phyloP scores from a whole-genome alignment of 1,140 invertebrate species.

The Magallana ariakensis region DNA sequence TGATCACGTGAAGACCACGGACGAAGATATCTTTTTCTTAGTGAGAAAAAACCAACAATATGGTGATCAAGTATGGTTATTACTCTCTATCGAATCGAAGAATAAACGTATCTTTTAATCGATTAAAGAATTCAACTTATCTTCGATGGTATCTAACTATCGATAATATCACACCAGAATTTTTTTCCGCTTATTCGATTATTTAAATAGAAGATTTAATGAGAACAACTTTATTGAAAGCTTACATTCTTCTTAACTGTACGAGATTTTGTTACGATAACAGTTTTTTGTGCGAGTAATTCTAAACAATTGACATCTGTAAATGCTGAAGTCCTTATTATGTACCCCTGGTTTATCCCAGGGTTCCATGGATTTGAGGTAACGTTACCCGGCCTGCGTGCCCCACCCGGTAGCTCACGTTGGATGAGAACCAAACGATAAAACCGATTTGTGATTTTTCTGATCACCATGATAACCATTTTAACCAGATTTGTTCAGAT shows the following conservation, averaged over 20 bases:
- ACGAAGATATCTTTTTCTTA: no score
- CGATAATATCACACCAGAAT: slow-evolving; percentile 3
- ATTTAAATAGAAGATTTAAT: neutral
- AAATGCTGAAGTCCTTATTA: slow-evolving; percentile 17
- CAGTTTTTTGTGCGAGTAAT: slow-evolving; percentile 6
- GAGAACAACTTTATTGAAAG: slow-evolving; percentile 28
- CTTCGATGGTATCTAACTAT: slow-evolving; percentile 13
- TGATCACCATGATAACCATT: slow-evolving; percentile 36
- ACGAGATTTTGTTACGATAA: slow-evolving; percentile 19
- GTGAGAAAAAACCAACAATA: no score
- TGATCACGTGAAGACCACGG: no score
- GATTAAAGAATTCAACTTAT: neutral
- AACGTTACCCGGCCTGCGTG: slow-evolving; percentile 21
- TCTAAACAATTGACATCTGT: slow-evolving; percentile 30
- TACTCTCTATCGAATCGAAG: slow-evolving; percentile 10
- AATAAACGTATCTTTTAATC: slow-evolving; percentile 15
- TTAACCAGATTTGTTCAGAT: neutral
- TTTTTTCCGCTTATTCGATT: slow-evolving; percentile 19
- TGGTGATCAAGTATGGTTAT: neutral
- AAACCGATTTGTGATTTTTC: slow-evolving; percentile 26
- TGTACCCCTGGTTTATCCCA: slow-evolving; percentile 8
- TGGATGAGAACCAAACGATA: slow-evolving; percentile 16
- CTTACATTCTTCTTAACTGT: slow-evolving; percentile 12
- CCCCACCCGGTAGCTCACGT: neutral
- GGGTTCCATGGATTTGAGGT: neutral